These are phyloP conservation scores for Vombatus ursinus DNA, from an alignment of 2,113 vertebrate species.

Conservation along the genomic window DNA sequence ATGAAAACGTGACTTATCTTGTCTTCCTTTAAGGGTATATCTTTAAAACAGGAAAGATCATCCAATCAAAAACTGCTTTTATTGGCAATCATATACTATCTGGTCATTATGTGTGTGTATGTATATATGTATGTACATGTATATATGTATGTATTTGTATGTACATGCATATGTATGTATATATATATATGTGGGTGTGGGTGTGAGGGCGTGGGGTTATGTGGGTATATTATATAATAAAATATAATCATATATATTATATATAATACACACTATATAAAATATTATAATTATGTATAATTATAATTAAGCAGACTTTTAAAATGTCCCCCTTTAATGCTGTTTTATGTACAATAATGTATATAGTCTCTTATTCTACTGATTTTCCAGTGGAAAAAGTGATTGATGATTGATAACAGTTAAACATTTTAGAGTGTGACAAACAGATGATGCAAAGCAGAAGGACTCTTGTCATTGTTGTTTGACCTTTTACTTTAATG, in stretches of 20 bases:
- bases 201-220: no score
- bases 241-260: no score
- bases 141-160: no score
- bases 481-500: conserved; percentile 44
- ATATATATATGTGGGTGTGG: no score
- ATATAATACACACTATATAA: no score
- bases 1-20: background rate
- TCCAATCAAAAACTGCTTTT: background rate
- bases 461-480: conserved; percentile 43
- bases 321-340: background rate
- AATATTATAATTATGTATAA: no score
- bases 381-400: background rate
- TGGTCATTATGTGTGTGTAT: no score
- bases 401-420: conserved; percentile 31
- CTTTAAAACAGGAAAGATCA: conserved; percentile 2
- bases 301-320: background rate
- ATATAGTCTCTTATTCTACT: conserved; percentile 44
- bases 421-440: conserved; percentile 42
- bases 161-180: no score
- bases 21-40: conserved; percentile 4
- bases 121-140: no score
- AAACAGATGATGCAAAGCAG: conserved; percentile 44
- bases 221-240: no score
- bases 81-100: background rate
- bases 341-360: conserved; percentile 28